Base-by-base conservation (phyloP, 2,888 invertebrate species). In the Synergus itoensis region DNA sequence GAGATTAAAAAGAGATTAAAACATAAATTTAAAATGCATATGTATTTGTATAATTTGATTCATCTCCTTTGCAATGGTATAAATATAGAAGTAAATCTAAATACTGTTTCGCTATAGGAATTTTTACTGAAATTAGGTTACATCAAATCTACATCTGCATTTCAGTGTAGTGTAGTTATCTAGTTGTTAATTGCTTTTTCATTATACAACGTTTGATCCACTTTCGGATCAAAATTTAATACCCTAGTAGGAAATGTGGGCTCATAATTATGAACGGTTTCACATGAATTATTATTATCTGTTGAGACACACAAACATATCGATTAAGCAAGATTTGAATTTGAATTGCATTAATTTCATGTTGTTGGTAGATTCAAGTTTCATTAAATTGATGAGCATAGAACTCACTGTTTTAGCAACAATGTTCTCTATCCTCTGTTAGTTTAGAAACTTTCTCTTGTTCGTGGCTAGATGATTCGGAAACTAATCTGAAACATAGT, bases 401-500 rank as follows among this genome's bases (percentile, higher is more conserved):
- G 45, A 45, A 45, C 45, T 67, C 28, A 45, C 16, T 45, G 14
- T 43, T 67, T 67, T 67, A 67, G 18, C 21, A 21, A 36, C 36
- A 63, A 36, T 63, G 63, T 28, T 36, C 45, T 67, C 21, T 67
- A 67, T 45, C 45, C 14, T 67, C 45, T 67, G 21, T 45, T 28
- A 67, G 67, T 45, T 67, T 21, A 45, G 67, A 45, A 67, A 67
- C 67, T 67, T 67, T 67, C 67, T 43, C 67, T 67, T 45, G 45
- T 43, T 67, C 67, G 67, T 67, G 67, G 67, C 45, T 45, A 45
- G 67, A 45, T 67, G 67, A 67, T 67, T 45, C 45, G 45, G 45
- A 67, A 67, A 67, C 67, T 45, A 45, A 21, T 21, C 67, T 45
- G 45, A 67, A 45, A 67, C 67, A 45, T 45, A 45, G 65, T 41